Percentiles rank a stretch among this genome's conserved stretches.
Conservation (phyloP, 2,888 invertebrate genomes). For the Caenorhabditis becei region DNA sequence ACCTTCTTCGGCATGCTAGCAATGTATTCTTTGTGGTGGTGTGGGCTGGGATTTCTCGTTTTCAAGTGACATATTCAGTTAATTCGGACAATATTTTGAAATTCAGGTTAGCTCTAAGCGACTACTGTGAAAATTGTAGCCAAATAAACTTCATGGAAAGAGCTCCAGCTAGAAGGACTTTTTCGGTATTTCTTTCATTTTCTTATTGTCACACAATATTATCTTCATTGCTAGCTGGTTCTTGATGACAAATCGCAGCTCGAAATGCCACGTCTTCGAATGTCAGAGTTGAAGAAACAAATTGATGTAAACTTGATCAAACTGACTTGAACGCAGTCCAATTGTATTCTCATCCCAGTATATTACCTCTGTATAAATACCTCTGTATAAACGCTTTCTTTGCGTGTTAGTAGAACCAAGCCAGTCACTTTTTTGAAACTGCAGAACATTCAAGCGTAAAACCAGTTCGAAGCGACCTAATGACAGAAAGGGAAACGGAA, state of each 20-base stretch:
- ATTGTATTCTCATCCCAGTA: no score
- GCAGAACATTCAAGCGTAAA: slow-evolving; percentile 13
- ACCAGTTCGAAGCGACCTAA: slow-evolving; percentile 40
- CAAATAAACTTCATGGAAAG: slow-evolving; percentile 33
- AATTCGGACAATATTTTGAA: not conserved
- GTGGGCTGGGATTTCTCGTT: slow-evolving; percentile 41
- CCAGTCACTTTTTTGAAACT: slow-evolving; percentile 30
- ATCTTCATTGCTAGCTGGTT: slow-evolving; percentile 38
- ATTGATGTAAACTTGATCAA: slow-evolving; percentile 29
- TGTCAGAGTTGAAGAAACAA: slow-evolving; percentile 25
- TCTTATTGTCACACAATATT: not conserved
- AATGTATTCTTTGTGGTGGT: slow-evolving; percentile 53
- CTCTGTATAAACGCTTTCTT: no score
- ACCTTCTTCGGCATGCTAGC: slow-evolving; percentile 40
- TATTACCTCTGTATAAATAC: no score
- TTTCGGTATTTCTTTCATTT: slow-evolving; percentile 13
- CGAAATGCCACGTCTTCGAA: slow-evolving; percentile 25
- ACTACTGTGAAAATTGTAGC: slow-evolving; percentile 46
- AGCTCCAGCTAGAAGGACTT: slow-evolving; percentile 17
- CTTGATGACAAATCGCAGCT: slow-evolving; percentile 43
- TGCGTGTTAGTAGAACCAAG: no score
- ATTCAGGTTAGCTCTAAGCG: slow-evolving; percentile 19
- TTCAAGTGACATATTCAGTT: slow-evolving; percentile 8
- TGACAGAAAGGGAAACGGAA: slow-evolving; percentile 49
- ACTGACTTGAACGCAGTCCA: no score